A percentile compares a stretch with the other conserved stretches of the same genome.
Evolutionary conservation across 2,797 vertebrate genomes (phyloP).

Genomic region (Lithobates sylvaticus): DNA sequence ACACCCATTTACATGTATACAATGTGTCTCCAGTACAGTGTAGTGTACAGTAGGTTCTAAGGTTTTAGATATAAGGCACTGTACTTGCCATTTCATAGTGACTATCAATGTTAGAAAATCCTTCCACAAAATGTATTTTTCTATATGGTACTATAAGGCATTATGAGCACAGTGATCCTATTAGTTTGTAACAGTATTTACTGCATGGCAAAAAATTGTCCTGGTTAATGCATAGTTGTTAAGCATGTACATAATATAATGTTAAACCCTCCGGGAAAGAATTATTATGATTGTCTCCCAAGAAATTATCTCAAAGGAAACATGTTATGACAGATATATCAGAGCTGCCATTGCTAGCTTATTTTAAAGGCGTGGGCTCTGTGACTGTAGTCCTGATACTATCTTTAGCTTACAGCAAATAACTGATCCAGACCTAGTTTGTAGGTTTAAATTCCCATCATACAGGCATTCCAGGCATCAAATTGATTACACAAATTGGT

Average conservation of each 20-base stretch:
- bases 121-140: background rate
- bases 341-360: no score
- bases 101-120: constrained; percentile 10
- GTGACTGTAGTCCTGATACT: no score
- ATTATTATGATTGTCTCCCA: background rate
- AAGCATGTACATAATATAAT: background rate
- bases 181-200: constrained; percentile 9
- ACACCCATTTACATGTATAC: constrained; percentile 10
- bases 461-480: background rate
- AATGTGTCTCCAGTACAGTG: constrained; percentile 23
- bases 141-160: constrained; percentile 23
- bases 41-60: constrained; percentile 42
- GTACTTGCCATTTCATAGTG: constrained; percentile 27
- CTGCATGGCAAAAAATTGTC: background rate
- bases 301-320: background rate
- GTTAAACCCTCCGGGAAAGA: background rate
- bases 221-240: constrained; percentile 35
- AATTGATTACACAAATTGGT: no score
- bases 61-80: constrained; percentile 54
- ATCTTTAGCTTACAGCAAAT: background rate
- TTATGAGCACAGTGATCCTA: constrained; percentile 40
- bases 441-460: background rate
- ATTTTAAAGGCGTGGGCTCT: background rate
- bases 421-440: background rate
- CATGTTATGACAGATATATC: no score